A percentile compares a stretch with the other conserved stretches of the same genome.
phyloP scores from a whole-genome alignment of 2,113 vertebrate genomes.

The Seriola quinqueradiata region DNA sequence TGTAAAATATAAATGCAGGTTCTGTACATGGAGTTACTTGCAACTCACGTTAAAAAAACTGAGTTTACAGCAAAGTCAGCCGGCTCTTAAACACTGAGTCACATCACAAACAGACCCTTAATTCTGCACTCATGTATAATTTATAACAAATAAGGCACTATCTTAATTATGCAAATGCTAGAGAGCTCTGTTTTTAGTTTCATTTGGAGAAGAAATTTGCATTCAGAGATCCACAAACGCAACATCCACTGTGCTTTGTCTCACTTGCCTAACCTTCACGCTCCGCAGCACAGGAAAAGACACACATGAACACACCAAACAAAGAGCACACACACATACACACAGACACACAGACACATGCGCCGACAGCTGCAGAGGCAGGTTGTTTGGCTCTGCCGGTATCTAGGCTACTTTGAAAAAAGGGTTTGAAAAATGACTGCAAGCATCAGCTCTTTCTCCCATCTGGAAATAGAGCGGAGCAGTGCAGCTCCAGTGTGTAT shows the following conservation, averaged over 20 bases:
- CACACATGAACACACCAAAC: background rate
- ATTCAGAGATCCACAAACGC: constrained; percentile 6
- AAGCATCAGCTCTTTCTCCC: constrained; percentile 57
- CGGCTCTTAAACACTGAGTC: constrained; percentile 24
- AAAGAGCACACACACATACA: background rate
- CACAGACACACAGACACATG: background rate
- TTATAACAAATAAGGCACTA: constrained; percentile 30
- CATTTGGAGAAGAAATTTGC: background rate
- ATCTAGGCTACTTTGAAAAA: background rate
- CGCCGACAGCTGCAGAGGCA: constrained; percentile 10
- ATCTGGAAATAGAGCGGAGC: constrained; percentile 41
- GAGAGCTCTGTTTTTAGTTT: constrained; percentile 15
- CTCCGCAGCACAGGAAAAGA: constrained; percentile 13
- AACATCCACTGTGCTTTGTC: constrained; percentile 13
- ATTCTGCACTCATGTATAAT: constrained; percentile 44
- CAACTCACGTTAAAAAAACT: background rate
- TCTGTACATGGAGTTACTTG: background rate
- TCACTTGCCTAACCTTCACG: constrained; percentile 54
- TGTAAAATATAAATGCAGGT: background rate
- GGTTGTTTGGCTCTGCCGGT: constrained; percentile 5
- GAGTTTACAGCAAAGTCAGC: constrained; percentile 28
- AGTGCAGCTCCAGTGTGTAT: constrained; percentile 14
- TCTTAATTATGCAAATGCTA: constrained; percentile 49
- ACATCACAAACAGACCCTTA: constrained; percentile 14
- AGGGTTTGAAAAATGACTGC: constrained; percentile 41